Evolutionary conservation across 2,113 vertebrate species (phyloP), one percentile per base, ranked within the genome.

Genomic region (Mesembrinibis cayennensis): DNA sequence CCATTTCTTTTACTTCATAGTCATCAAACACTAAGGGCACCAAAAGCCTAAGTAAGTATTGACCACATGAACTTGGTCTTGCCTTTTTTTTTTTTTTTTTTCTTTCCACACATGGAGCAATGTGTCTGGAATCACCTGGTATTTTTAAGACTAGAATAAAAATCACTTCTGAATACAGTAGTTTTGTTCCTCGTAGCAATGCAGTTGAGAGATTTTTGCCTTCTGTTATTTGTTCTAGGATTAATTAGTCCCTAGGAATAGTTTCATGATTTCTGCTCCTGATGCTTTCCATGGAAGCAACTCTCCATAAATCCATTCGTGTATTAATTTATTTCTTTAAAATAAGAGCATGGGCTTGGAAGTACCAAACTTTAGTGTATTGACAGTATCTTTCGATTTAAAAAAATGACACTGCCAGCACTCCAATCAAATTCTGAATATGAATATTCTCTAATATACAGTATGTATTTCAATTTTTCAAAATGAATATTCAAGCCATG

Each of bases 51-150:
- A 47, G 38, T 20, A 42, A 70, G 16, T 5, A 27, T 2, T 38
- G 40, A 50, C 19, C 34, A 22, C 21, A 4, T 32, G 14, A 56
- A 84, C 9, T 50, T 0, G 0, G 13, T 74, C 61, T 73, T 62
- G 11, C 9, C 16, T 8, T 16, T 16, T 29, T n/a, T 42, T 42
- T 42, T 42, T 6, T 36, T 52, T 42, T 22, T 38, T 12, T 20
- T 40, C 32, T 13, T 4, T 32, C 17, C 10, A 7, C 7, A 17
- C 1, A 0, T 52, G 16, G 22, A 63, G 21, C 30, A 66, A 3
- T 44, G 30, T 34, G 30, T 67, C 62, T 88, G 42, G 20, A 73
- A 56, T 66, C 38, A 55, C 15, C 4, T 50, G n/a, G 6, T 58
- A 19, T 74, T 71, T 69, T 70, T 69, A 67, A 61, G 20, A 56